Evolutionary conservation across 2,888 invertebrate genomes (phyloP), one percentile per base, ranked within the genome.

Genomic region (Sarcophaga caerulescens): DNA sequence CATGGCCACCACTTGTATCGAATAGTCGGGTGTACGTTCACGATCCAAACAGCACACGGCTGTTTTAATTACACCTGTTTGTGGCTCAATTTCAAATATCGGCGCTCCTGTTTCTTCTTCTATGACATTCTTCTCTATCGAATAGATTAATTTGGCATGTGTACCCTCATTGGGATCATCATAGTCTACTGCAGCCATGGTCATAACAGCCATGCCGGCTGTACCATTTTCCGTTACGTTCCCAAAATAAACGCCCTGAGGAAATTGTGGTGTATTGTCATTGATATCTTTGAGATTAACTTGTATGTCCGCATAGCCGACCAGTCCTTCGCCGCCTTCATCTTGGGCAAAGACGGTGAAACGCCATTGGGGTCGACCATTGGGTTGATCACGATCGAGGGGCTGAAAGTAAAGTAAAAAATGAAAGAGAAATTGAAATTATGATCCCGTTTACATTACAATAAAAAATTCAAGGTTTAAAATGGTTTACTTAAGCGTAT

Each of bases 151-250:
- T 90, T 97, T 96, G 11, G 99, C 99, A 93, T 99, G 99, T 88
- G 97, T 97, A 89, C 98, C 98, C 94, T 99, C 98, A 87, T 96
- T 96, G 35, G 98, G 98, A 93, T 98, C 98, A 92, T 99, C 99
- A 92, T 98, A 98, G 94, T 99, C 99, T 71, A 98, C 96, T 44
- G 99, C 99, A 66, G 98, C 98, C 97, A 99, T 98, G 76, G 98
- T 98, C 98, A 99, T 98, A 87, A 99, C 98, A 81, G 98, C 96
- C 97, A 98, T 98, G 88, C 98, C 98, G 90, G 97, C 97, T n/a
- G 97, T 97, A 89, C 98, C 98, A 93, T 99, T 98, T 94, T 99
- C 99, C 14, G 98, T 98, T 63, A 99, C 98, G 93, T 98, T 98
- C 84, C 98, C 98, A 92, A 96, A 97, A 93, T 98, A 98, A 83